These are phyloP conservation scores for Takifugu ocellatus DNA, from an alignment of 2,797 vertebrate genomes.

Conservation along the genomic window DNA sequence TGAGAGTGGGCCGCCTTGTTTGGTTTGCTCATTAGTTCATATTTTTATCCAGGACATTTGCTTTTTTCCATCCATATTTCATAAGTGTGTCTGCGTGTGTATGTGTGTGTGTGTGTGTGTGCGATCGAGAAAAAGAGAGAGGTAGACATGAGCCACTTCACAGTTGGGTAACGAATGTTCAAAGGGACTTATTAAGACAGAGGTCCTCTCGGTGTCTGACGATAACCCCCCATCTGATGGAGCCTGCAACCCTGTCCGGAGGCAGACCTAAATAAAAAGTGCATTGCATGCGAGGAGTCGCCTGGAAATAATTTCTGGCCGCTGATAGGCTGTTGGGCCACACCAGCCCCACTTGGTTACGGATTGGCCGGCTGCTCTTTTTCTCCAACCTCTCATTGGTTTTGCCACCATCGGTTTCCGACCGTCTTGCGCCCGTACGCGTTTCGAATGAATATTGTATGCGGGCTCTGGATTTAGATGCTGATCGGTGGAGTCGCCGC, in stretches of 20 bases:
- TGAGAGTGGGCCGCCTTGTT: no score
- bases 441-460: slow-evolving; percentile 70
- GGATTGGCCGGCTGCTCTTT: slow-evolving; percentile 68
- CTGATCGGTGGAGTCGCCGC: slow-evolving; percentile 53
- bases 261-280: slow-evolving; percentile 33
- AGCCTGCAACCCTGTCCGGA: slow-evolving; percentile 9
- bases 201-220: neutral
- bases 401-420: slow-evolving; percentile 54
- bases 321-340: slow-evolving; percentile 64
- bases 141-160: no score
- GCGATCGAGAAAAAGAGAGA: no score
- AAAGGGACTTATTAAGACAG: no score
- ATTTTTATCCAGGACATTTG: no score
- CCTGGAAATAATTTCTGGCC: slow-evolving; percentile 61
- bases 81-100: no score
- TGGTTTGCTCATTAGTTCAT: no score
- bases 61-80: no score
- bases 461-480: slow-evolving; percentile 44
- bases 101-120: no score
- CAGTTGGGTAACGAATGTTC: no score
- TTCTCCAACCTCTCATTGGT: slow-evolving; percentile 67
- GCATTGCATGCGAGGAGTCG: slow-evolving; percentile 50
- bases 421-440: slow-evolving; percentile 61
- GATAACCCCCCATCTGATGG: neutral
- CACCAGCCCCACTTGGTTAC: slow-evolving; percentile 59